These are phyloP conservation scores for Drosophila nigrodunni DNA, from an alignment of 1,140 invertebrate genomes.

Conservation along the genomic window DNA sequence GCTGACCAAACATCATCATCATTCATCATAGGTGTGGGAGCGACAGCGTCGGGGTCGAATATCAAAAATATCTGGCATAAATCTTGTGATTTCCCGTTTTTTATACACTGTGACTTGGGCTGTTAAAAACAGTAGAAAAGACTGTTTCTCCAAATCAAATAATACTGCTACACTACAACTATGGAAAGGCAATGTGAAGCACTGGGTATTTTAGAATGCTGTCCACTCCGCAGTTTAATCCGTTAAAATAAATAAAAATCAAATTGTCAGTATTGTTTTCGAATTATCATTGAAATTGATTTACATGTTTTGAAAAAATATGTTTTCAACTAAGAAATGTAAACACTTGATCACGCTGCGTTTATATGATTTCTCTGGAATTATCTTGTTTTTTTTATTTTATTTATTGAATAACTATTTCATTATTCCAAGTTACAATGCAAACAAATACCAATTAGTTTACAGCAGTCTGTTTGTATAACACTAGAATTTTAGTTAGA, in stretches of 20 bases:
- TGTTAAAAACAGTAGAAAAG: no score
- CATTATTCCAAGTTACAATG: conserved; percentile 46
- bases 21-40: conserved; percentile 27
- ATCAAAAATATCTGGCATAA: conserved; percentile 23
- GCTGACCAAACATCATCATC: conserved; percentile 44
- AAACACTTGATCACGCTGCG: background rate
- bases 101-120: background rate
- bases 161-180: no score
- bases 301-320: conserved; percentile 11
- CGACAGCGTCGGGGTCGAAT: background rate
- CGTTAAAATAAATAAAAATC: conserved; percentile 63
- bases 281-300: conserved; percentile 30
- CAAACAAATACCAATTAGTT: conserved; percentile 41
- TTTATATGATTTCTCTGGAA: background rate
- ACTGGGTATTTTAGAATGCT: no score
- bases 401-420: conserved; percentile 31
- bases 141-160: no score
- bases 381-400: background rate
- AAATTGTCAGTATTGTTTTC: conserved; percentile 28
- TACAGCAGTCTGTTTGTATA: background rate
- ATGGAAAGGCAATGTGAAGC: no score
- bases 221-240: background rate
- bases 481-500: conserved; percentile 7
- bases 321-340: background rate
- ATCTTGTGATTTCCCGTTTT: conserved; percentile 3